Conservation (phyloP, 2,113 vertebrate genomes). For the Balaeniceps rex region DNA sequence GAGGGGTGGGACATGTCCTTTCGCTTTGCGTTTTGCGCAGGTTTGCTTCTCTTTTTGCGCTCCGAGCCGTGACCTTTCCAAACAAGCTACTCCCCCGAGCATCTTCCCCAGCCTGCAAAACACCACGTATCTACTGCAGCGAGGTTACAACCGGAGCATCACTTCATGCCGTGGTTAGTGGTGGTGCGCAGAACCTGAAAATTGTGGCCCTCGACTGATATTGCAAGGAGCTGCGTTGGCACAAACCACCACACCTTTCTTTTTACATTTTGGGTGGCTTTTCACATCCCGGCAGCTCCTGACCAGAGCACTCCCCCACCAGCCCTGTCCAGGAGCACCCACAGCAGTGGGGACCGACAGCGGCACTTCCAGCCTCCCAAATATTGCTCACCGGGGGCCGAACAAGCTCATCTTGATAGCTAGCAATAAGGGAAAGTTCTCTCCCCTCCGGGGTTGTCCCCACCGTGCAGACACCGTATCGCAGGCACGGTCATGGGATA, state of each 20-base stretch:
- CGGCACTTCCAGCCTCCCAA: not conserved
- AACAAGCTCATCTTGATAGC: not conserved
- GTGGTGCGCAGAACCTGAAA: not conserved
- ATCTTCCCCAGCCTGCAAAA: not conserved
- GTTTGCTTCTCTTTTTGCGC: not conserved
- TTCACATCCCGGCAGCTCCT: not conserved
- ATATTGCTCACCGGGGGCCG: rapidly evolving
- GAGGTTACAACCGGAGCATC: not conserved
- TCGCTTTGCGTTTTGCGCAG: not conserved
- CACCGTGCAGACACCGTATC: not conserved
- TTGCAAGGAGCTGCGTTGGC: not conserved
- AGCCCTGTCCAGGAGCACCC: not conserved
- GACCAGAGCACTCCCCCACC: not conserved
- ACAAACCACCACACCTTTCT: not conserved
- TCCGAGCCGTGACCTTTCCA: not conserved
- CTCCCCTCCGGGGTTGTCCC: not conserved
- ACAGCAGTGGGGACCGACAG: rapidly evolving
- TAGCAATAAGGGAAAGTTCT: not conserved
- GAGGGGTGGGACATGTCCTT: not conserved
- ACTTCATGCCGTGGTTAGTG: rapidly evolving
- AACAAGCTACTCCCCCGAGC: not conserved
- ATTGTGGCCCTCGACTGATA: rapidly evolving
- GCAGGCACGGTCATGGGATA: not conserved
- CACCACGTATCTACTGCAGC: rapidly evolving
- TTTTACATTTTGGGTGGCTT: not conserved